Evolutionary conservation across 2,797 vertebrate genomes (phyloP).

Genomic region (Todus mexicanus): DNA sequence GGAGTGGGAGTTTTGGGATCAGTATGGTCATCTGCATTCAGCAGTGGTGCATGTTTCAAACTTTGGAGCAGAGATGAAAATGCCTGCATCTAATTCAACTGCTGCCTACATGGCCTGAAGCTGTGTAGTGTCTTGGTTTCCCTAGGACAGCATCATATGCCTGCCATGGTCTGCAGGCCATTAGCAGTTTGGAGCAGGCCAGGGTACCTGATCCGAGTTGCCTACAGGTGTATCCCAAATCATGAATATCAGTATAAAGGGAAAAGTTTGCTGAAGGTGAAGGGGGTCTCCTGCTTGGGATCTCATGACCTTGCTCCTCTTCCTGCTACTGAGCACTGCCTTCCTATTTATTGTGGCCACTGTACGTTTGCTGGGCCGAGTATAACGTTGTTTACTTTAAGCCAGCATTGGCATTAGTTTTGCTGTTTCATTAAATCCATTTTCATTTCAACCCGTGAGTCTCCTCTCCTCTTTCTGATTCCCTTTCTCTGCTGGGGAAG

Average conservation of each 20-base stretch:
- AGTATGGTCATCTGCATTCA: not conserved
- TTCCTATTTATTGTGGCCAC: not conserved
- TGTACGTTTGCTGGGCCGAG: not conserved
- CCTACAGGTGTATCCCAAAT: not conserved
- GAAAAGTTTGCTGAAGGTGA: not conserved
- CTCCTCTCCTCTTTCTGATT: not conserved
- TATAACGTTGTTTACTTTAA: not conserved
- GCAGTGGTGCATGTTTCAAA: not conserved
- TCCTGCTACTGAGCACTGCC: not conserved
- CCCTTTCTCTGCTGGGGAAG: not conserved
- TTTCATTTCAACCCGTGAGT: not conserved
- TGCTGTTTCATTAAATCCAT: not conserved
- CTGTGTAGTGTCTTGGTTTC: not conserved
- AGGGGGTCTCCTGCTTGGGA: not conserved
- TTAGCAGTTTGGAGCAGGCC: not conserved
- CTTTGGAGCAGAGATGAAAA: not conserved
- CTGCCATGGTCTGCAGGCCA: not conserved
- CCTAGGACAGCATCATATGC: not conserved
- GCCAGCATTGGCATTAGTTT: not conserved
- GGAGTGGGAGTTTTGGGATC: not conserved
- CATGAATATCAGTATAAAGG: not conserved
- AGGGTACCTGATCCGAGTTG: not conserved
- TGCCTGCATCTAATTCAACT: not conserved
- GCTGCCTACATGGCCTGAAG: not conserved
- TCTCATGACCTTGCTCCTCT: not conserved